A percentile compares a stretch with the other conserved stretches of the same genome.
phyloP scores from a whole-genome alignment of 2,797 vertebrate genomes.

The Acipenser transmontanus region DNA sequence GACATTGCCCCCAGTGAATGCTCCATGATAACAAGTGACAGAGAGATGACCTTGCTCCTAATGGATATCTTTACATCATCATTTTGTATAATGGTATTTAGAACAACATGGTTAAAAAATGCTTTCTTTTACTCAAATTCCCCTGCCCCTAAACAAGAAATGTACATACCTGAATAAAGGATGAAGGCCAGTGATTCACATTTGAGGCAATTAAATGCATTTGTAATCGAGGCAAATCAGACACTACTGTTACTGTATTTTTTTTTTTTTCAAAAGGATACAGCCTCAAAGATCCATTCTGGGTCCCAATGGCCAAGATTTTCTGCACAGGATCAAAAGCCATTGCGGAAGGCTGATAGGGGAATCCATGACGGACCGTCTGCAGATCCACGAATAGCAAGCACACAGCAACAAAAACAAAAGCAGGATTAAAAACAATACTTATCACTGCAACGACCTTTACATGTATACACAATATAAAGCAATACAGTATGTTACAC shows the following conservation, averaged over 20 bases:
- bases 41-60: not conserved
- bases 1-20: not conserved
- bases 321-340: slow-evolving; percentile 98
- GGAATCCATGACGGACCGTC: slow-evolving; percentile 97
- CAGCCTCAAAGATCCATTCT: slow-evolving; percentile 89
- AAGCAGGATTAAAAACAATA: slow-evolving; percentile 24
- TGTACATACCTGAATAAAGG: not conserved
- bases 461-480: no score
- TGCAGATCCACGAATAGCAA: slow-evolving; percentile 35
- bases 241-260: not conserved
- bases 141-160: not conserved
- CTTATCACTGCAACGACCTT: no score
- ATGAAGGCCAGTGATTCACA: not conserved
- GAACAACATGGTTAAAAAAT: not conserved
- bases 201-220: not conserved
- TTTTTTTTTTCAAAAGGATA: slow-evolving; percentile 77
- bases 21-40: not conserved
- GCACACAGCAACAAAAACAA: slow-evolving; percentile 14
- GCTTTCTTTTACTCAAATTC: not conserved
- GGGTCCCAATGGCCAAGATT: slow-evolving; percentile 91
- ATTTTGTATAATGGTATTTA: not conserved
- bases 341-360: slow-evolving; percentile 93
- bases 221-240: not conserved
- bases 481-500: no score
- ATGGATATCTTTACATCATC: not conserved